Evolutionary conservation across 2,888 invertebrate genomes (phyloP), one percentile per base, ranked within the genome.

Genomic region (Aquatica leii): DNA sequence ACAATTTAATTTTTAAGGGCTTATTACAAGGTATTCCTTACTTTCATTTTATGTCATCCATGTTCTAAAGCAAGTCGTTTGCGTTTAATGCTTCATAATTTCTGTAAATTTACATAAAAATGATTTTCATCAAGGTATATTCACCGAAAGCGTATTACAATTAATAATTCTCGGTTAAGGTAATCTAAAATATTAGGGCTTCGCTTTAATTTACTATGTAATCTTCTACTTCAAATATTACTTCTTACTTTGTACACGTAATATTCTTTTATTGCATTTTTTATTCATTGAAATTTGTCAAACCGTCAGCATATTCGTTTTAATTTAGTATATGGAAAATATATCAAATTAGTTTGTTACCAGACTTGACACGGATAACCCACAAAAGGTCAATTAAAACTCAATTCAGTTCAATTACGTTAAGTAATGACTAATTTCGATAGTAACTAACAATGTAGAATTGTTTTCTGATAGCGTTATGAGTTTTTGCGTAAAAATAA

Each of bases 91-190:
- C 24, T 41, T 51, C 61, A 56, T 56, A 62, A 62, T 55, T 50
- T 58, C 31, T 40, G 24, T 17, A 58, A 48, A 41, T 62, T 52
- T 58, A 53, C 53, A 53, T 58, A 62, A 62, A 62, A 62, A 57
- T 35, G 52, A 31, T 14, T 46, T 51, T 18, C 34, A 9, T 56
- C 50, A 57, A 37, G 57, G 37, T 53, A 17, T 54, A 49, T 53
- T 48, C 53, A 43, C 59, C 50, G 17, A 41, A 54, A 51, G 58
- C 49, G 43, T 46, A 55, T 57, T 65, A 55, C 58, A 68, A 68
- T 66, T 68, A 68, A 56, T 50, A 64, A 63, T 68, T 62, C 66
- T 58, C 63, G 63, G 62, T 58, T 65, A 57, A 68, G 46, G 65
- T 66, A 68, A 66, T 66, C 61, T 56, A 61, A 60, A 65, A 67